phyloP scores from a whole-genome alignment of 53 echinoderm and acorn worm genomes.

The Crossaster papposus region DNA sequence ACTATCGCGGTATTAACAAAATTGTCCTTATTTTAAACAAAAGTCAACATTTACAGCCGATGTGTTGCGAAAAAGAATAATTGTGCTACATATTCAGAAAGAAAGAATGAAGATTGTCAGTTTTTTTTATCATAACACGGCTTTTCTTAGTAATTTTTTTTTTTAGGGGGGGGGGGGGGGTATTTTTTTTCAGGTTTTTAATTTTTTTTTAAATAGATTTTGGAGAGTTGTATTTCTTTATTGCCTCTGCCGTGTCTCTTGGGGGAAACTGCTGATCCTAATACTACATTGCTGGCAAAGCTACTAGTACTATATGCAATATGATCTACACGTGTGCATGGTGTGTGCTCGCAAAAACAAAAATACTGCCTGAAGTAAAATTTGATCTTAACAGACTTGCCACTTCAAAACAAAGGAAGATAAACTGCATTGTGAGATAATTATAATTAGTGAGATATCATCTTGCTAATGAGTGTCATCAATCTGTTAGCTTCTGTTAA shows the following conservation, averaged over 20 bases:
- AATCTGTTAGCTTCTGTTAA: background rate
- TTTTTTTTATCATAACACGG: too few relatives aligned
- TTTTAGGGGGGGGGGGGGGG: too few relatives aligned
- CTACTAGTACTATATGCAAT: background rate
- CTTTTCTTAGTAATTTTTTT: too few relatives aligned
- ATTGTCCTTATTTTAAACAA: background rate
- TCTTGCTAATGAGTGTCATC: background rate
- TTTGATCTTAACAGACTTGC: background rate
- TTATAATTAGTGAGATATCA: background rate
- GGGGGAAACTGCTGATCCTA: background rate
- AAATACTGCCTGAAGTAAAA: background rate
- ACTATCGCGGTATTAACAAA: too few relatives aligned
- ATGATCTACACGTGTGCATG: background rate
- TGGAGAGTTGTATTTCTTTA: too few relatives aligned
- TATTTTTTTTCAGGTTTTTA: too few relatives aligned
- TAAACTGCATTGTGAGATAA: background rate
- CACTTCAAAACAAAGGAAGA: background rate
- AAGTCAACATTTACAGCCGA: background rate
- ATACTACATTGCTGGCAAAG: background rate
- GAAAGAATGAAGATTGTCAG: too few relatives aligned
- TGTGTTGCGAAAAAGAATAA: too few relatives aligned
- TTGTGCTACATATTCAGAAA: too few relatives aligned
- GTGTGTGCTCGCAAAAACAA: background rate
- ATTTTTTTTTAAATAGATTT: too few relatives aligned
- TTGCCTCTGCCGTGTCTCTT: background rate